phyloP scores from a whole-genome alignment of 2,888 invertebrate species.

The Eupithecia exiguata region DNA sequence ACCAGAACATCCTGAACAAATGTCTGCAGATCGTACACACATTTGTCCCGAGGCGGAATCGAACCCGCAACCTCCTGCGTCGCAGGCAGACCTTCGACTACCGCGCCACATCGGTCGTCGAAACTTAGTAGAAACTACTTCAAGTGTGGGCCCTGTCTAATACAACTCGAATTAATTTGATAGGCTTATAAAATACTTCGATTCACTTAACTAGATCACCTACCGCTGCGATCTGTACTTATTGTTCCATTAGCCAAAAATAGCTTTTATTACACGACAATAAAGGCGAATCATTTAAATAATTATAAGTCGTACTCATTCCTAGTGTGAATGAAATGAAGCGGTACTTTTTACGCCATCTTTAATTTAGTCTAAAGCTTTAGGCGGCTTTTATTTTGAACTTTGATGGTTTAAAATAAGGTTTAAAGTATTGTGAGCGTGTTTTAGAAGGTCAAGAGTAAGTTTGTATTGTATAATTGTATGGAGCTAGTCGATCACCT shows the following conservation, averaged over 20 bases:
- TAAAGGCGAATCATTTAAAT: conserved; percentile 37
- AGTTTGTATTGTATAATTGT: conserved; percentile 60
- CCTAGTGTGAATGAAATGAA: conserved; percentile 68
- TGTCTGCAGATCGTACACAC: no score
- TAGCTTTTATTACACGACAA: conserved; percentile 33
- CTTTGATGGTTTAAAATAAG: conserved; percentile 31
- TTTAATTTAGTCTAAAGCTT: conserved; percentile 35
- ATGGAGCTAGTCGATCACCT: conserved; percentile 68
- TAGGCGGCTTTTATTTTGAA: conserved; percentile 39
- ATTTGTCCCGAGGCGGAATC: no score
- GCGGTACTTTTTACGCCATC: conserved; percentile 60
- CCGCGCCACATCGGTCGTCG: no score
- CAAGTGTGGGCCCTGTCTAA: background rate
- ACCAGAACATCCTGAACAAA: no score
- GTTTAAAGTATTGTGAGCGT: background rate
- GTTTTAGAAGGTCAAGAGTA: conserved; percentile 25
- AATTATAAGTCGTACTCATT: conserved; percentile 42
- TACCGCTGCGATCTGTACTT: conserved; percentile 29
- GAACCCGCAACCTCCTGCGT: no score
- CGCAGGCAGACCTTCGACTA: no score
- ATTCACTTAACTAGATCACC: conserved; percentile 28
- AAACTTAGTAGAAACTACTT: background rate
- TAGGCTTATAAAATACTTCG: conserved; percentile 16
- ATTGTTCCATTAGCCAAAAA: conserved; percentile 29
- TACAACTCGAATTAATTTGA: conserved; percentile 8